Base-by-base conservation (phyloP, 2,113 vertebrate genomes). In the Budorcas taxicolor region DNA sequence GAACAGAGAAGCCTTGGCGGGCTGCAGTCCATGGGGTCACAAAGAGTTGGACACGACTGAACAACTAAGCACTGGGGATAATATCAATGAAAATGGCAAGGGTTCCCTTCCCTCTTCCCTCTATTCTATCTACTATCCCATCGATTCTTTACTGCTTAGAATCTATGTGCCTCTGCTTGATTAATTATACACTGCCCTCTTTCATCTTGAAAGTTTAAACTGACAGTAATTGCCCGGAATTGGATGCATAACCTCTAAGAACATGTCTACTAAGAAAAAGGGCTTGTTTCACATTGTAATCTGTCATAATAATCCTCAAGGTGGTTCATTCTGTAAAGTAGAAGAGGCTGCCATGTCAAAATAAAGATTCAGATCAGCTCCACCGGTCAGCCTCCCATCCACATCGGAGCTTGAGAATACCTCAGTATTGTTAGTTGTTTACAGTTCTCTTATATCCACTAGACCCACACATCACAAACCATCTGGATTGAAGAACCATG, bases 181-280 rank as follows among this genome's bases (percentile, higher is more conserved):
- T 98, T 97, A 98, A 98, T 98, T 98, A 40, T 74, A 96, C 40
- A 83, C 80, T 95, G 90, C 87, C 94, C 97, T 96, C 92, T 98
- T 98, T 98, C 93, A 84, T 98, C 97, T 94, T 97, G 96, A 89
- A 98, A 96, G 97, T 95, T 98, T 97, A 97, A 98, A 95, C 55
- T 98, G 98, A 97, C 97, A 98, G 96, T 98, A 98, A 98, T 98
- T 98, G 81, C 93, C 84, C 57, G 85, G 87, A 97, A 98, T 58
- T 98, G 96, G 98, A 98, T 50, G 62, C 89, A n/a, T 96, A 98
- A 98, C 97, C 98, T 98, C 97, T 78, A 96, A 94, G 91, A 58
- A 91, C 98, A 95, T 97, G 78, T 94, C 62, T 93, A 97, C 96
- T 94, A 67, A 92, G 31, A 76, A 71, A 97, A 81, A 93, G 62